A percentile compares a stretch with the other conserved stretches of the same genome.
phyloP scores from a whole-genome alignment of 2,888 invertebrate genomes.

The Campopleginae sp. region DNA sequence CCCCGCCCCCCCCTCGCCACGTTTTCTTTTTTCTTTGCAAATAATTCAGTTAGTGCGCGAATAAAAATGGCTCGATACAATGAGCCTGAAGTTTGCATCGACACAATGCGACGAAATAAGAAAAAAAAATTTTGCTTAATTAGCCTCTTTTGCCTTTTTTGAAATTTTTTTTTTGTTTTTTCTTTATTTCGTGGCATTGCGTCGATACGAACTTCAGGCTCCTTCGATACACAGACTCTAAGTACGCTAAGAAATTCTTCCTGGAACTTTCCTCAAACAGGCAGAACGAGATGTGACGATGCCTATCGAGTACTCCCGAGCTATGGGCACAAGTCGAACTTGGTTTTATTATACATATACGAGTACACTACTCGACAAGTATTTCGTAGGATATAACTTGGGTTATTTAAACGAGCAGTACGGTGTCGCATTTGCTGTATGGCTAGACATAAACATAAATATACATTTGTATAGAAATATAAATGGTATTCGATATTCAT shows the following conservation, averaged over 20 bases:
- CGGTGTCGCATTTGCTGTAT: constrained; percentile 17
- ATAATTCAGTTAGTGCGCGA: background rate
- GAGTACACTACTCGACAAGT: constrained; percentile 16
- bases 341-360: background rate
- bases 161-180: no score
- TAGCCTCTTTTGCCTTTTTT: no score
- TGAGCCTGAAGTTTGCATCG: no score
- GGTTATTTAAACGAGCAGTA: constrained; percentile 58
- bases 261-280: constrained; percentile 41
- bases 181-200: no score
- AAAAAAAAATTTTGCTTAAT: no score
- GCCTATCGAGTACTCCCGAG: constrained; percentile 50
- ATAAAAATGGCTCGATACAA: background rate
- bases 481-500: constrained; percentile 58
- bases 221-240: background rate
- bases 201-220: no score
- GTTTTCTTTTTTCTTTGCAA: background rate
- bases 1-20: background rate
- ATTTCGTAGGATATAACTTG: constrained; percentile 40
- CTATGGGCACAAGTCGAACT: constrained; percentile 13
- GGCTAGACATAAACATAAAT: constrained; percentile 20
- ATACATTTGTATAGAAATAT: background rate
- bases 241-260: background rate
- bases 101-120: no score
- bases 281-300: constrained; percentile 39